Conservation (phyloP, 2,888 invertebrate species). For the Nomada ruficornis region DNA sequence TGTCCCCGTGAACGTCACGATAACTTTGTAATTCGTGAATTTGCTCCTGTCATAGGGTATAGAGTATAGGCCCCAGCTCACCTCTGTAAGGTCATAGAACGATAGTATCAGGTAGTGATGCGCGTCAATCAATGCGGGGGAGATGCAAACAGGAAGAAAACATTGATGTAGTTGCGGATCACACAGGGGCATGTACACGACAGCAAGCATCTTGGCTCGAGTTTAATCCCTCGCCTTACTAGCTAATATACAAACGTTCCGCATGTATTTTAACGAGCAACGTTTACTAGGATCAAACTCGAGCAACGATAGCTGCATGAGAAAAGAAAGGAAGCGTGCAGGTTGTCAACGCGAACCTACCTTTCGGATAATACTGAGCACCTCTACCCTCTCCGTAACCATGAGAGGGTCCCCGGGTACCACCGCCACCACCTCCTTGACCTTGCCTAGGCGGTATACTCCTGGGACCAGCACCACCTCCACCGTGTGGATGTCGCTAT, state of each 20-base stretch:
- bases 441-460: slow-evolving; percentile 79
- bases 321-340: slow-evolving; percentile 1
- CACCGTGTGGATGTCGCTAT: slow-evolving; percentile 85
- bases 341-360: slow-evolving; percentile 81
- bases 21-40: slow-evolving; percentile 67
- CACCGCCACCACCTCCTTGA: slow-evolving; percentile 77
- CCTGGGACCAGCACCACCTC: slow-evolving; percentile 79
- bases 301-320: slow-evolving; percentile 62
- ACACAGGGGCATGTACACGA: slow-evolving; percentile 62
- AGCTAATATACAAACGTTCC: slow-evolving; percentile 34
- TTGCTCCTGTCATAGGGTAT: slow-evolving; percentile 77
- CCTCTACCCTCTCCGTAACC: slow-evolving; percentile 90
- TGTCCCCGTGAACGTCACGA: not conserved
- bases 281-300: slow-evolving; percentile 64
- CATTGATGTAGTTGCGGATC: slow-evolving; percentile 81
- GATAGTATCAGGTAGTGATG: slow-evolving; percentile 83
- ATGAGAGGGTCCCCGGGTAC: slow-evolving; percentile 86
- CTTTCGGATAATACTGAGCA: slow-evolving; percentile 90
- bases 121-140: slow-evolving; percentile 83
- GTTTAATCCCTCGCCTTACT: slow-evolving; percentile 57
- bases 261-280: slow-evolving; percentile 48
- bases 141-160: slow-evolving; percentile 83
- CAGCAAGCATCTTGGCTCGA: slow-evolving; percentile 67
- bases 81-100: slow-evolving; percentile 83
- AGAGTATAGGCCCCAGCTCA: slow-evolving; percentile 82